Evolutionary conservation across 92 coral and sea anemone genomes (phyloP), one percentile per base, ranked within the genome.

Genomic region (Palythoa grandis): DNA sequence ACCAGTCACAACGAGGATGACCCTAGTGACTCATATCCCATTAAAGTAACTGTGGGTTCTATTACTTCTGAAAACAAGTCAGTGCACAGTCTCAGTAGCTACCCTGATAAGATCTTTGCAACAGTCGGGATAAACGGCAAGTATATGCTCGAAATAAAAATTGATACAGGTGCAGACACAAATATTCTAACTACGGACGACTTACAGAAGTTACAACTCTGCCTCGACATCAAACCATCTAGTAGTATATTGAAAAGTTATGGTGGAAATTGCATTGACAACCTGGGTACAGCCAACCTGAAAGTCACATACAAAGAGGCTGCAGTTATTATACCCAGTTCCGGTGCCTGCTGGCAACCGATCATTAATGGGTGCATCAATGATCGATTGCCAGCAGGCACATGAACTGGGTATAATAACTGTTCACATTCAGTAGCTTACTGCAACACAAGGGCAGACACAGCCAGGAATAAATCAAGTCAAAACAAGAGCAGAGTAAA

Each of bases 321-420:
- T n/a, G n/a, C 84, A 16, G 94, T 85, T 24, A 88, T 77, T 22
- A 88, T 50, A n/a, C 90, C 88, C 19, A 89, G 66, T 61, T 61
- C 68, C 24, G 11, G 68, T 15, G 68, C 68, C 24, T 61, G 68
- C 24, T 61, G 68, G 74, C 92, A 92, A 8, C 92, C 92, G 12
- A 85, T 78, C 88, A 92, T 90, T 16, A 90, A 90, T 39, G 91
- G 93, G 82, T 90, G 85, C 91, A 24, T 90, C 92, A 11, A 90
- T 90, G 88, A 78, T 85, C 10, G 92, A 90, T 10, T 92, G 91
- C 75, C 71, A 66, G 37, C 71, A 66, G 11, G 71, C 71, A 6
- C 71, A 66, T 3, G 71, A 66, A 66, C 68, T 89, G n/a, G 89
- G 90, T 20, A 52, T 89, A 16, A 77, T 86, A 19, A 86, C 94